Evolutionary conservation across 2,888 invertebrate genomes (phyloP), one percentile per base, ranked within the genome.

Genomic region (Patella pellucida): DNA sequence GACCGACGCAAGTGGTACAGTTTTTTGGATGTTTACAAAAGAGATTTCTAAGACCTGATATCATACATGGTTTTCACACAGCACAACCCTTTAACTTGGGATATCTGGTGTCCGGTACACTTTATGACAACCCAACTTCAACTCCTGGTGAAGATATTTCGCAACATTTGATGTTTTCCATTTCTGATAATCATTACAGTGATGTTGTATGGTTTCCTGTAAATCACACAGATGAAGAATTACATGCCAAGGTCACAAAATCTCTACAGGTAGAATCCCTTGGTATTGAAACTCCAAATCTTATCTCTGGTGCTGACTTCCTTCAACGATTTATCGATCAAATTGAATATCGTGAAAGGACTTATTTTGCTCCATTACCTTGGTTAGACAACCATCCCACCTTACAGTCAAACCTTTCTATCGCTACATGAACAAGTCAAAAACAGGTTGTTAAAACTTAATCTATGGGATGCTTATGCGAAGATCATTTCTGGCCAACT

Each of bases 341-440:
- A 56, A 56, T 56, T n/a, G 56, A 56, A 19, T 56, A 56, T 56
- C 56, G 19, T 56, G 56, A 19, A 56, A 14, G 56, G n/a, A 56
- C 56, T 19, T 56, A 56, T 19, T 56, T n/a, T 19, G 16, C 56
- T n/a, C 56, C 56, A n/a, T 56, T 56, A 56, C 56, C 56, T n/a
- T 56, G 16, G 56, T 19, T 56, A n/a, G 56, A 56, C 19, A 19
- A 15, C 19, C 56, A 56, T 15, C 56, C 56, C 16, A 19, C 16
- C 14, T 19, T 56, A 56, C 56, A 16, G 14, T 56, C 56, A 56
- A 56, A 56, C 56, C 19, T 56, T n/a, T 56, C 56, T 11, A 56
- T 56, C 56, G 14, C 56, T 56, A 27, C 56, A 16, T 62, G 62
- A 62, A n/a, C 62, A 62, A n/a, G 62, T 62, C 62, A 62, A 62